Percentiles rank a stretch among this genome's conserved stretches.
Evolutionary conservation across 2,797 vertebrate genomes (phyloP).

Genomic region (Lates japonicus): DNA sequence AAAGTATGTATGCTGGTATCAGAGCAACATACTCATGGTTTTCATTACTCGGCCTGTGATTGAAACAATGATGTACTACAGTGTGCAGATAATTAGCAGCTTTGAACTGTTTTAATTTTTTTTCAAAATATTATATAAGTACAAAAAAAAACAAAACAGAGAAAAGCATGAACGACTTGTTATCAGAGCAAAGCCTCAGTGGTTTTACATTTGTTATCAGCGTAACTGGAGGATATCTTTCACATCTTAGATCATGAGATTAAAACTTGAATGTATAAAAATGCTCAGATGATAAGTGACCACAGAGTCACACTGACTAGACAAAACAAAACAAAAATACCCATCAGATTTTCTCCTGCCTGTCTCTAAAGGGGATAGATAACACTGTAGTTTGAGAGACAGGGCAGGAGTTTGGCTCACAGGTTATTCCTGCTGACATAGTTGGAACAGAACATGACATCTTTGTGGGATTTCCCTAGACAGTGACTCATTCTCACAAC

Average conservation of each 20-base stretch:
- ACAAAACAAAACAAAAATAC: neutral
- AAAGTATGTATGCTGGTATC: constrained; percentile 1
- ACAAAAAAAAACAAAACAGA: neutral
- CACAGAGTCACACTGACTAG: neutral
- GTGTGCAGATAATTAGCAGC: no score
- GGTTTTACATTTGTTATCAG: constrained; percentile 9
- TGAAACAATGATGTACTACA: no score
- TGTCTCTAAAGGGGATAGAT: constrained; percentile 3
- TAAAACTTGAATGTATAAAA: neutral
- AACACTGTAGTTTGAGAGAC: constrained; percentile 13
- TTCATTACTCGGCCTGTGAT: neutral
- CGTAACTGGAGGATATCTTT: neutral
- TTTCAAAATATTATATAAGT: neutral
- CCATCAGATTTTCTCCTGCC: constrained; percentile 8
- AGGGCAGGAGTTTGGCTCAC: constrained; percentile 19
- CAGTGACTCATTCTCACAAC: constrained; percentile 56
- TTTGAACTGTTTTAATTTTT: neutral
- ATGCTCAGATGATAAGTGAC: neutral
- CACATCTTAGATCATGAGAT: neutral
- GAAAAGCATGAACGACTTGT: neutral
- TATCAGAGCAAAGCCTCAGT: neutral
- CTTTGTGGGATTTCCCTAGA: constrained; percentile 61
- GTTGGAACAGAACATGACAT: constrained; percentile 55
- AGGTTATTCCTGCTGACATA: constrained; percentile 55
- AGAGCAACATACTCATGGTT: neutral